Conservation (phyloP, 2,113 vertebrate species). For the Capreolus pygargus region DNA sequence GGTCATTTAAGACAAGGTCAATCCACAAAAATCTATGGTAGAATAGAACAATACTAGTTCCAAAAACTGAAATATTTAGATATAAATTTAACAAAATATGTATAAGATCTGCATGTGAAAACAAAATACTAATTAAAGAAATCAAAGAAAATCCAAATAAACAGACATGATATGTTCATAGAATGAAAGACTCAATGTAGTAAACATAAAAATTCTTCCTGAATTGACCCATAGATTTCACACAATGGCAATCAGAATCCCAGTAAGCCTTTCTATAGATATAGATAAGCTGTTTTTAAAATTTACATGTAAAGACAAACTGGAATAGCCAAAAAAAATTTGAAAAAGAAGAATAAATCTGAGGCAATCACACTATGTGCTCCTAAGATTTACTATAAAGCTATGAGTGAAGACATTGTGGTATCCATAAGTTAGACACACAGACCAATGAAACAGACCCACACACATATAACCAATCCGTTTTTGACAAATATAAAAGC, state of each 20-base stretch:
- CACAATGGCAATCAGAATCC: neutral
- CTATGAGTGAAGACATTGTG: neutral
- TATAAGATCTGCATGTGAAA: neutral
- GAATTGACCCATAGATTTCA: neutral
- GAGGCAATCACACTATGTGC: neutral
- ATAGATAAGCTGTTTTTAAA: neutral
- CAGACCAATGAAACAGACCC: neutral
- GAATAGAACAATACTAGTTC: neutral
- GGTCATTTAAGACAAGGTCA: neutral
- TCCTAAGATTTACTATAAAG: neutral
- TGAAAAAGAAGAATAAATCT: neutral
- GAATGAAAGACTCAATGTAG: neutral
- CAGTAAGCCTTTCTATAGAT: neutral
- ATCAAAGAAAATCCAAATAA: neutral
- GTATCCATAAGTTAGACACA: neutral
- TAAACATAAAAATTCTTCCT: neutral
- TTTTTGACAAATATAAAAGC: constrained; percentile 13
- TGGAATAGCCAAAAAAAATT: neutral
- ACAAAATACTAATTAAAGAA: constrained; percentile 12
- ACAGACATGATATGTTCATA: neutral
- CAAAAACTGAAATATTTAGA: neutral
- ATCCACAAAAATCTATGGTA: neutral
- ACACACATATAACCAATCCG: neutral
- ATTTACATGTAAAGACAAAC: neutral
- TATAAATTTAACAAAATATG: neutral